A percentile compares a stretch with the other conserved stretches of the same genome.
Evolutionary conservation across 2,797 vertebrate genomes (phyloP).

Genomic region (Spheniscus humboldti): DNA sequence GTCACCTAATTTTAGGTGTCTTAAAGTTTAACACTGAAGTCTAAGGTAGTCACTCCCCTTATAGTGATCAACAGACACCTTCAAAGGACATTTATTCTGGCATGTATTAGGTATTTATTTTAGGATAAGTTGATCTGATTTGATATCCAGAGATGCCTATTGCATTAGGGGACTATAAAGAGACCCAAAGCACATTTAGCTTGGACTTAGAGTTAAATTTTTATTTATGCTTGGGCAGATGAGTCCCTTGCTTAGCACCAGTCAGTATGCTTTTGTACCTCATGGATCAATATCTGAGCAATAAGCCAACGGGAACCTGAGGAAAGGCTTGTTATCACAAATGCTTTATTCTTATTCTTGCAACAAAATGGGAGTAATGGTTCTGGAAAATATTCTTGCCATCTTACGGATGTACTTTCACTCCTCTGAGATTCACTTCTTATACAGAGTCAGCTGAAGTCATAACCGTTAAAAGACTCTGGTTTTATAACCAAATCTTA

Average conservation of each 20-base stretch:
- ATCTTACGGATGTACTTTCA: not conserved
- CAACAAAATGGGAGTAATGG: not conserved
- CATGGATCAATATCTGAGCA: not conserved
- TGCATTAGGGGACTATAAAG: not conserved
- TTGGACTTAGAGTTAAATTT: not conserved
- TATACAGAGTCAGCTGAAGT: not conserved
- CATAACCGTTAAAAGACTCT: not conserved
- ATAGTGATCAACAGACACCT: not conserved
- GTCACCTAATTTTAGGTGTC: not conserved
- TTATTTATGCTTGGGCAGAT: not conserved
- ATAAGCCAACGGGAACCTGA: not conserved
- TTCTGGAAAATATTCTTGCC: not conserved
- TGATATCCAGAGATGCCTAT: not conserved
- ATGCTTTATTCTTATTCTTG: not conserved
- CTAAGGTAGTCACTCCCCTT: accelerated
- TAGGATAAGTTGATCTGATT: not conserved
- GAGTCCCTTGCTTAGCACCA: not conserved
- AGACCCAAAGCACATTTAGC: not conserved
- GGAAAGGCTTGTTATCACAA: not conserved
- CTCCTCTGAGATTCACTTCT: not conserved
- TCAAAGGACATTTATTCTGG: not conserved
- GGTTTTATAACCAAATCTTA: not conserved
- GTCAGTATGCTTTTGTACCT: not conserved
- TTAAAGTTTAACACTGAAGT: not conserved
- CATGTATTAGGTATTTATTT: not conserved